A percentile compares a stretch with the other conserved stretches of the same genome.
Conservation (phyloP, 2,113 vertebrate genomes). For the Cynoglossus semilaevis region DNA sequence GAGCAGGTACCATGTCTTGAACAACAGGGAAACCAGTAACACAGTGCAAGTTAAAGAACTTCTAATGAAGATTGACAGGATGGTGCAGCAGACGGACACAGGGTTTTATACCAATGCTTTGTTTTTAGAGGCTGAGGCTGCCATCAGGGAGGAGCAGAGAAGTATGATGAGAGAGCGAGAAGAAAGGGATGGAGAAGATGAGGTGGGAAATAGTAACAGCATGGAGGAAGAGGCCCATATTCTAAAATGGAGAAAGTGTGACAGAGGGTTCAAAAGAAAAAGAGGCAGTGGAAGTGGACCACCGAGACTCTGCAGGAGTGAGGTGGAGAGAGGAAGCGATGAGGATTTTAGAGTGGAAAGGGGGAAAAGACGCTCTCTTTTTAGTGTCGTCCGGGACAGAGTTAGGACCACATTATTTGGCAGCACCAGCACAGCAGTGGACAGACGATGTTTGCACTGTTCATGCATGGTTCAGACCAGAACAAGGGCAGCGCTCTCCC, state of each 20-base stretch:
- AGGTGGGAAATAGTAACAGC: background rate
- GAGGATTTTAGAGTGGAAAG: conserved; percentile 41
- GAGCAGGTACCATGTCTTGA: conserved; percentile 72
- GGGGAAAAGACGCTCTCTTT: conserved; percentile 26
- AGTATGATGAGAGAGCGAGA: conserved; percentile 55
- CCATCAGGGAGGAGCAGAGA: conserved; percentile 68
- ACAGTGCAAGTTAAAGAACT: conserved; percentile 63
- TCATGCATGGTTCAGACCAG: conserved; percentile 40
- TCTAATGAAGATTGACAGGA: conserved; percentile 66
- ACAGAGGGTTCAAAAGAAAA: conserved; percentile 35
- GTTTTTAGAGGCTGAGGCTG: conserved; percentile 68
- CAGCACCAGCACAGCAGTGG: background rate
- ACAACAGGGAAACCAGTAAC: conserved; percentile 69
- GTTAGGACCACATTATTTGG: conserved; percentile 24
- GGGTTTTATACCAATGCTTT: conserved; percentile 68
- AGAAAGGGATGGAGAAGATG: conserved; percentile 14
- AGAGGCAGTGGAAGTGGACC: background rate
- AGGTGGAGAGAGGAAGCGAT: conserved; percentile 16
- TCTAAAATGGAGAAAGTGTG: conserved; percentile 54
- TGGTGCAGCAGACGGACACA: conserved; percentile 48
- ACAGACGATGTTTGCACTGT: conserved; percentile 18
- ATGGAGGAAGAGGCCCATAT: conserved; percentile 7
- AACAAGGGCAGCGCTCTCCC: conserved; percentile 63
- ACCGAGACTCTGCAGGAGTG: conserved; percentile 14
- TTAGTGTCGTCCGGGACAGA: conserved; percentile 33